Conservation (phyloP, 2,113 vertebrate genomes). For the Pseudois nayaur region DNA sequence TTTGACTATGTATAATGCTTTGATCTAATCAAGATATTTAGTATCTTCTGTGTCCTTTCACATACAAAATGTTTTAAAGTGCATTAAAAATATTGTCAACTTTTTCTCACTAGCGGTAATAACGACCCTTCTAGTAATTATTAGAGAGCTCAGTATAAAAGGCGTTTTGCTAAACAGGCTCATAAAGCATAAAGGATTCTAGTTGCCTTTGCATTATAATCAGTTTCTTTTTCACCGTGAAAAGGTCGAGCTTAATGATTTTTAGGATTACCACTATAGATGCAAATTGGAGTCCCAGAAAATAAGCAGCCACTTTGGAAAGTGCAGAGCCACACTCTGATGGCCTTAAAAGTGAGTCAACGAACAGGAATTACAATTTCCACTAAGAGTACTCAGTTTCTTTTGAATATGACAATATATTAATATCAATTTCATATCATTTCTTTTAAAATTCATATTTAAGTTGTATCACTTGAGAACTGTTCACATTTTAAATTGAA, state of each 20-base stretch:
- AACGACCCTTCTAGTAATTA: not conserved
- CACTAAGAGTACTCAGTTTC: constrained; percentile 44
- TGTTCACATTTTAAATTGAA: constrained; percentile 21
- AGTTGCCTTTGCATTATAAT: constrained; percentile 8
- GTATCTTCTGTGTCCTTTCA: not conserved
- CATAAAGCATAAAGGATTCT: constrained; percentile 29
- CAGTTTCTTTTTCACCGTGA: not conserved
- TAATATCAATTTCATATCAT: constrained; percentile 40
- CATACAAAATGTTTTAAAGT: not conserved
- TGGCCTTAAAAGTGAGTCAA: constrained; percentile 63
- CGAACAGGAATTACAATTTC: constrained; percentile 35
- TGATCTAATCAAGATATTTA: not conserved
- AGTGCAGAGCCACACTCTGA: constrained; percentile 37
- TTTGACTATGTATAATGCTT: not conserved
- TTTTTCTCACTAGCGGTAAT: not conserved
- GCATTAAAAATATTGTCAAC: not conserved
- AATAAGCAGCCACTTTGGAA: constrained; percentile 32
- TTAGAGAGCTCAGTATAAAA: constrained; percentile 3
- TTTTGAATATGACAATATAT: constrained; percentile 45
- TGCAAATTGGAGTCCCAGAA: constrained; percentile 32
- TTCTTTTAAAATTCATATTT: constrained; percentile 47
- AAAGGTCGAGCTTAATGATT: constrained; percentile 41
- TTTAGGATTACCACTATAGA: constrained; percentile 31
- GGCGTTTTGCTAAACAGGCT: constrained; percentile 17
- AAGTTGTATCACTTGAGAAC: constrained; percentile 59